Evolutionary conservation across 1,140 invertebrate species (phyloP), one percentile per base, ranked within the genome.

Genomic region (Arion vulgaris): DNA sequence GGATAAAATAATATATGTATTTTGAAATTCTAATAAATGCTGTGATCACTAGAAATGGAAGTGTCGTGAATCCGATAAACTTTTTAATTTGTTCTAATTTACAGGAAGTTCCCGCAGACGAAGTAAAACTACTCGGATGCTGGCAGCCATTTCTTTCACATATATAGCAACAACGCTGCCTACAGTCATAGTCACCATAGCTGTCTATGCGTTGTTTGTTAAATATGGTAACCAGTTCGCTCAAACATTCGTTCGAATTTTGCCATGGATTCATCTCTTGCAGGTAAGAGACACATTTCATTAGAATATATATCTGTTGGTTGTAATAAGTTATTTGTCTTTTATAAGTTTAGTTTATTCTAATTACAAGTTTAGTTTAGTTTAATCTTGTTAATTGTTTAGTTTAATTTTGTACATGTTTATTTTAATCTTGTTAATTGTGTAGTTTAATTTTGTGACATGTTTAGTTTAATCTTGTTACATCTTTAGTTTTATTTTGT

Each of bases 41-140:
- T n/a, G n/a, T n/a, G n/a, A n/a, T n/a, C n/a, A n/a, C n/a, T n/a
- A n/a, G n/a, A n/a, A n/a, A n/a, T n/a, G n/a, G n/a, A n/a, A n/a
- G n/a, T n/a, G n/a, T n/a, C n/a, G n/a, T n/a, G n/a, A n/a, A n/a
- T n/a, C n/a, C n/a, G n/a, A n/a, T n/a, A n/a, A n/a, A n/a, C n/a
- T n/a, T n/a, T n/a, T 45, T 45, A 7, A 45, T 15, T 45, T 45
- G 41, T 57, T 57, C 53, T 57, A 5, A 62, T 80, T 69, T 19
- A 36, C 78, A 76, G 45, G 78, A 38, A 7, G 39, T 74, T 5
- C 72, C 73, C 17, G 36, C 5, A 84, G 86, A 36, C 85, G 86
- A n/a, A 85, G 88, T 72, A 90, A 90, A 66, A 90, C 90, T 0
- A 90, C 91, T 4, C 86, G 86, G 36, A 90, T 91, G 89, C 83